Percentiles rank a stretch among this genome's conserved stretches.
Conservation (phyloP, 2,113 vertebrate genomes). For the Chloroceryle aenea region DNA sequence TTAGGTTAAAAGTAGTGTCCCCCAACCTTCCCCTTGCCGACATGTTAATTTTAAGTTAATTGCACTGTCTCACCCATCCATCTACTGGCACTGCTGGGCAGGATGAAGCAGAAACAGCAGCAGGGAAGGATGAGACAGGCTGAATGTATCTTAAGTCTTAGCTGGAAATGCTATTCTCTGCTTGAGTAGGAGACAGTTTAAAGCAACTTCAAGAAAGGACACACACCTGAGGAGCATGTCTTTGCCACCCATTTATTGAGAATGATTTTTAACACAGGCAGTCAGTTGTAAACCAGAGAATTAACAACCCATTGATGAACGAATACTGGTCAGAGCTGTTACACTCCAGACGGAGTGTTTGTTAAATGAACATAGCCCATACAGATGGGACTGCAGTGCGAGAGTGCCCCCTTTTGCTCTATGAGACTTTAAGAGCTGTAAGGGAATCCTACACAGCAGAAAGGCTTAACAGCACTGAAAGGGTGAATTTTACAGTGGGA, state of each 20-base stretch:
- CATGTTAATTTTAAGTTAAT: background rate
- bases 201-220: background rate
- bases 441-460: background rate
- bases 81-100: background rate
- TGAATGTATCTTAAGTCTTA: background rate
- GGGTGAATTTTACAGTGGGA: background rate
- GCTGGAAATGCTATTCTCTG: background rate
- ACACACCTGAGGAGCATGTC: background rate
- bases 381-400: background rate
- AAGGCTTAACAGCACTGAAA: background rate
- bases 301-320: accelerated
- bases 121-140: background rate
- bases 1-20: background rate
- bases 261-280: background rate
- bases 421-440: background rate
- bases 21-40: accelerated
- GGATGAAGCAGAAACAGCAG: background rate
- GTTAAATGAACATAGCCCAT: accelerated
- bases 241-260: background rate
- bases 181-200: background rate
- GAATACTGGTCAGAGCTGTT: background rate
- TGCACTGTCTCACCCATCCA: background rate
- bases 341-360: too few species aligned
- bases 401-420: background rate
- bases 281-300: background rate